Base-by-base conservation (phyloP, 1,140 invertebrate genomes). In the Onthophagus taurus region DNA sequence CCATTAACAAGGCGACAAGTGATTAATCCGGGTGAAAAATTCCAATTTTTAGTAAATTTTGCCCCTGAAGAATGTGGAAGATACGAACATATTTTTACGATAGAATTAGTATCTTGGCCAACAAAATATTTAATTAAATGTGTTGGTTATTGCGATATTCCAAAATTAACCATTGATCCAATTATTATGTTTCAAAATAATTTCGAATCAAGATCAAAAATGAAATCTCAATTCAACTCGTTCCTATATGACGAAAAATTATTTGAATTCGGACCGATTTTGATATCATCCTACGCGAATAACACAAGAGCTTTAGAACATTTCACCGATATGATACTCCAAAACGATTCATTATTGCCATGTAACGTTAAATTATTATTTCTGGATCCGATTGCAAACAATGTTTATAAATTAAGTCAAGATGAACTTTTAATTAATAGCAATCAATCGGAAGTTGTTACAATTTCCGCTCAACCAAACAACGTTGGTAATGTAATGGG, bases 261-360 rank as follows among this genome's bases (percentile, higher is more conserved):
- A 13, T 55, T 54, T 31, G 57, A 61, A 36, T 54, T 61, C 49
- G 59, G 59, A 2, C 44, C 47, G 5, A 31, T 57, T 29, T 21
- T 41, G 16, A 3, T 41, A 6, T 24, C 38, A 11, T 13, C 5
- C 13, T 8, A 11, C 9, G 24, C 20, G 18, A 21, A 37, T 20
- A 26, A 7, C 9, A 7, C 12, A n/a, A 41, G 20, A 11, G 12
- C 13, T 6, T 16, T 26, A 31, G 17, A 34, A 49, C 39, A 43
- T 41, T 24, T 36, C 39, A 17, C 37, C 26, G 17, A 31, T 36
- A 33, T 44, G 26, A 17, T 37, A 43, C 16, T 48, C 8, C 18
- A 14, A 24, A 51, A 48, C 23, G 19, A 34, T 38, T 53, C 49
- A 4, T 33, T 30, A 12, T n/a, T 53, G 13, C 2, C 41, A 14